Evolutionary conservation across 2,888 invertebrate species (phyloP), one percentile per base, ranked within the genome.

Genomic region (Theretra japonica): DNA sequence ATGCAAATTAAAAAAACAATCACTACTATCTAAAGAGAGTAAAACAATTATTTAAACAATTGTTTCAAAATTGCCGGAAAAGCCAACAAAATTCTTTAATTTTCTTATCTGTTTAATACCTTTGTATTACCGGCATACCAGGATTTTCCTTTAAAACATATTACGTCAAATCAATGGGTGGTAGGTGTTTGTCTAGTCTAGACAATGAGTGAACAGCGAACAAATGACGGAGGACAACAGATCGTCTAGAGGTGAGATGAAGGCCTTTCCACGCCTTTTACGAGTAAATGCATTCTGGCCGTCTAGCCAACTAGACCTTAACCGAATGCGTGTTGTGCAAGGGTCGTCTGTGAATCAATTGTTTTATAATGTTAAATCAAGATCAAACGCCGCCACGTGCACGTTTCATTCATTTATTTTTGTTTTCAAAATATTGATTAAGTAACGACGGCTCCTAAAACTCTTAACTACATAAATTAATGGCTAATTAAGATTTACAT

Each of bases 161-260:
- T 82, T 76, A 80, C 77, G 81, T 80, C 75, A 81, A 78, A 77
- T 74, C 75, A 76, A 65, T 73, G 72, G 41, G 81, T 82, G 80
- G 86, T 83, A 82, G 82, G 80, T 89, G 87, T 90, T 89, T 90
- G 87, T 85, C 84, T 86, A 85, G 91, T 89, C 89, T 90, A 89
- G 90, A 89, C 89, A 79, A 81, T 80, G 77, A 82, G 79, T 74
- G 79, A 81, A 77, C 79, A 79, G 77, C 80, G 80, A 81, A 81
- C 80, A 77, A 82, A 78, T 83, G 84, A 74, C 79, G 80, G 85
- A 88, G 88, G 89, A 90, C 89, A 86, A 83, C 86, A 88, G 83
- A 85, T 78, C 86, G 91, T 91, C 91, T 90, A 86, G 86, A 91
- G 90, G 91, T 91, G 90, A 91, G 83, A 82, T 82, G 86, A 89